These are phyloP conservation scores for Cuculus canorus DNA, from an alignment of 2,797 vertebrate genomes.

Conservation along the genomic window DNA sequence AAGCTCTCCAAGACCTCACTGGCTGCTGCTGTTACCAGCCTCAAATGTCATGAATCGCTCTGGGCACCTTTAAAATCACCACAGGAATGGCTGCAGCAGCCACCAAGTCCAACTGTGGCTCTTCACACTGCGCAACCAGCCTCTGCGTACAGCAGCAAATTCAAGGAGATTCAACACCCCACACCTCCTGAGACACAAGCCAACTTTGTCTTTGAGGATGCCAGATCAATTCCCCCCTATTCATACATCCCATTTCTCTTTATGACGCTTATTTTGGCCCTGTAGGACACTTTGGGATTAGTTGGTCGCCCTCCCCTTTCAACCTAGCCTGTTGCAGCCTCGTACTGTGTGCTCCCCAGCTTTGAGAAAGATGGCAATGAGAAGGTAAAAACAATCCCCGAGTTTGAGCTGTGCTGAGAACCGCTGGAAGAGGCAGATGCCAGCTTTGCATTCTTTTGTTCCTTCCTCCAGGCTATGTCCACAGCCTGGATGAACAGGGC, in stretches of 20 bases:
- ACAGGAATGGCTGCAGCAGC: neutral
- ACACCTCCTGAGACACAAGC: accelerated
- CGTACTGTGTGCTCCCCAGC: accelerated
- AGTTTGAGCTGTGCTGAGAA: neutral
- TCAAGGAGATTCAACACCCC: neutral
- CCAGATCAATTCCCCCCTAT: accelerated
- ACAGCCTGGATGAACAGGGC: neutral
- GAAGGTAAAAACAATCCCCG: neutral
- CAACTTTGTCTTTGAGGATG: neutral
- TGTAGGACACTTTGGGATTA: accelerated
- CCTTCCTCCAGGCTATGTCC: conserved; percentile 16
- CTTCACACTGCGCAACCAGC: neutral
- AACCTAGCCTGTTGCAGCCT: neutral
- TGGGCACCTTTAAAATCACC: neutral
- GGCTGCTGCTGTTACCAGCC: neutral
- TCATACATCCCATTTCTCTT: accelerated
- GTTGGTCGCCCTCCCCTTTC: no score
- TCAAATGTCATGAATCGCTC: neutral
- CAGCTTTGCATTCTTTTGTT: conserved; percentile 29
- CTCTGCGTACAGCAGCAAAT: neutral
- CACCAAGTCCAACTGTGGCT: accelerated
- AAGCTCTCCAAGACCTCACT: neutral
- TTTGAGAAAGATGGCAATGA: neutral
- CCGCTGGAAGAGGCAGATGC: neutral
- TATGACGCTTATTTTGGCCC: accelerated